Conservation (phyloP, 1,140 invertebrate genomes). For the Samia ricini region DNA sequence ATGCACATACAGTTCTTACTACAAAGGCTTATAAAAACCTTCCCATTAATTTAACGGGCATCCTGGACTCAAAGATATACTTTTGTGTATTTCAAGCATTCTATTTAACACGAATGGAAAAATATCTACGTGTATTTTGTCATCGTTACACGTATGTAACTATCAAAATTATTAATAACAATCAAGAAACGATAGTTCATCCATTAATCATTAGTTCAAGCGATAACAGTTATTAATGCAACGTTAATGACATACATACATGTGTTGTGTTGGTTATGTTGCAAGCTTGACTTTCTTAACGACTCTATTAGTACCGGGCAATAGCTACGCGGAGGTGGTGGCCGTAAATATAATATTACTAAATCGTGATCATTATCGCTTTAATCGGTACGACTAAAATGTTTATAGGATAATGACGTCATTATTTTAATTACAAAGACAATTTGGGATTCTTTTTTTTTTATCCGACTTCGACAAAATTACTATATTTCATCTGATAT, state of each 20-base stretch:
- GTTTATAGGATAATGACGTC: background rate
- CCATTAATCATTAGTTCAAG: conserved; percentile 10
- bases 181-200: background rate
- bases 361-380: conserved; percentile 7
- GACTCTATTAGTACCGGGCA: conserved; percentile 21
- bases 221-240: conserved; percentile 16
- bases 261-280: conserved; percentile 10
- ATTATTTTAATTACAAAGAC: background rate
- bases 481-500: no score
- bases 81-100: no score
- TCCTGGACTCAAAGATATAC: no score
- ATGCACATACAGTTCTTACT: no score
- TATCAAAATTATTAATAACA: conserved; percentile 5
- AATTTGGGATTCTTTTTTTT: background rate
- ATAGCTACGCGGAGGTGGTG: conserved; percentile 2
- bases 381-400: background rate
- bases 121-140: no score
- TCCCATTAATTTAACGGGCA: no score
- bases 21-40: no score
- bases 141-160: background rate
- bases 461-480: no score
- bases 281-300: conserved; percentile 22
- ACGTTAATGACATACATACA: conserved; percentile 18
- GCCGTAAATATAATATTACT: conserved; percentile 8
- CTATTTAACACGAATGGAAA: no score